Evolutionary conservation across 2,888 invertebrate genomes (phyloP).

Genomic region (Catonia carolina): DNA sequence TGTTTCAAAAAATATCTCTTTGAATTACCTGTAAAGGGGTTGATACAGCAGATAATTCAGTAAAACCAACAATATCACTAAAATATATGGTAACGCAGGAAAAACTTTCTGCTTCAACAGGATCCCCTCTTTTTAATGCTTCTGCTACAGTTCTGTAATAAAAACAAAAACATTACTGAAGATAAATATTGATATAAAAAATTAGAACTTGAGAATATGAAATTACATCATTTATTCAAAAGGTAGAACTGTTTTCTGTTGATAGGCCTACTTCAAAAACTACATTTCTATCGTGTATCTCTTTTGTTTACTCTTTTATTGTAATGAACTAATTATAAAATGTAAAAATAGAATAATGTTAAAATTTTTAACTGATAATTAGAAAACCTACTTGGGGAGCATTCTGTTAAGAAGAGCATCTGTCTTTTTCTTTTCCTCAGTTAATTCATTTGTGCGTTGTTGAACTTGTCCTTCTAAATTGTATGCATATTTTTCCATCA

Average conservation of each 20-base stretch:
- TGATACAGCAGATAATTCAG: conserved; percentile 67
- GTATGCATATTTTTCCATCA: conserved; percentile 87
- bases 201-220: background rate
- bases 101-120: conserved; percentile 73
- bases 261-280: background rate
- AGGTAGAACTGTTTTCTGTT: background rate
- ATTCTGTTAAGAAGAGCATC: conserved; percentile 76
- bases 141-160: conserved; percentile 66
- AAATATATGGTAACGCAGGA: conserved; percentile 78
- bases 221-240: background rate
- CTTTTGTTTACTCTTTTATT: too few species aligned
- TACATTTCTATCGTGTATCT: too few species aligned
- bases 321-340: too few species aligned
- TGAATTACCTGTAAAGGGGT: conserved; percentile 69
- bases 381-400: conserved; percentile 63
- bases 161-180: background rate
- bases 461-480: conserved; percentile 78
- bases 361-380: too few species aligned
- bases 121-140: conserved; percentile 67
- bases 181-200: background rate
- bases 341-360: too few species aligned
- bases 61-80: conserved; percentile 80
- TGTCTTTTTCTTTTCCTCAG: conserved; percentile 78
- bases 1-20: too few species aligned
- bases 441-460: conserved; percentile 70